These are phyloP conservation scores for Aythya baeri DNA, from an alignment of 2,113 vertebrate species.

Conservation along the genomic window DNA sequence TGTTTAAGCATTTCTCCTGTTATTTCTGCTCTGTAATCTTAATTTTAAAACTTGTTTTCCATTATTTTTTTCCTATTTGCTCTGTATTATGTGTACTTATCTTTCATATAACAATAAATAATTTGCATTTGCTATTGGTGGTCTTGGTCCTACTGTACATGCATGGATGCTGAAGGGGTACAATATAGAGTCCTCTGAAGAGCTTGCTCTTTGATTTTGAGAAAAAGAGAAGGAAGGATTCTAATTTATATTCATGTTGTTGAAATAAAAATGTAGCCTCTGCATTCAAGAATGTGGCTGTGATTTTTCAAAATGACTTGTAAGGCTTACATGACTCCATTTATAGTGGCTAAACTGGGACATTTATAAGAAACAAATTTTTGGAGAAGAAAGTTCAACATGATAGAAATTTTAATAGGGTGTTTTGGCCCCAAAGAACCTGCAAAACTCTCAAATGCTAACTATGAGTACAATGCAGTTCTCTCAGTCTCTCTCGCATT, in stretches of 20 bases:
- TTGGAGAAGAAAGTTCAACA: neutral
- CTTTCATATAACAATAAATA: conserved; percentile 8
- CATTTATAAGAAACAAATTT: neutral
- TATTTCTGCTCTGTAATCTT: conserved; percentile 12
- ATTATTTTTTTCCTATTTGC: neutral
- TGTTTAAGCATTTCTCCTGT: conserved; percentile 46
- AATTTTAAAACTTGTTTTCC: conserved; percentile 6
- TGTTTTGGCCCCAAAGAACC: neutral
- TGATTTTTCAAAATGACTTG: conserved; percentile 4
- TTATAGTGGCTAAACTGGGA: neutral
- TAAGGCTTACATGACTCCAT: neutral
- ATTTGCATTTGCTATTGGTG: conserved; percentile 18
- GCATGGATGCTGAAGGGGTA: neutral
- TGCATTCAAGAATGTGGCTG: neutral
- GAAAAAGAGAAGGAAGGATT: neutral
- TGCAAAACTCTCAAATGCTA: neutral
- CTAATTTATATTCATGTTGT: neutral
- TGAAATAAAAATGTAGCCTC: neutral
- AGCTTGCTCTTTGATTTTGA: conserved; percentile 19
- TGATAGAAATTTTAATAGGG: neutral
- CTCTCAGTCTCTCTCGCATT: neutral
- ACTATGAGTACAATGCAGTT: neutral
- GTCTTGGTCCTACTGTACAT: neutral
- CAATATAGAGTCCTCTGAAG: neutral
- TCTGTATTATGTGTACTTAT: neutral